phyloP scores from a whole-genome alignment of 2,888 invertebrate species.

The Leucophora obtusa region DNA sequence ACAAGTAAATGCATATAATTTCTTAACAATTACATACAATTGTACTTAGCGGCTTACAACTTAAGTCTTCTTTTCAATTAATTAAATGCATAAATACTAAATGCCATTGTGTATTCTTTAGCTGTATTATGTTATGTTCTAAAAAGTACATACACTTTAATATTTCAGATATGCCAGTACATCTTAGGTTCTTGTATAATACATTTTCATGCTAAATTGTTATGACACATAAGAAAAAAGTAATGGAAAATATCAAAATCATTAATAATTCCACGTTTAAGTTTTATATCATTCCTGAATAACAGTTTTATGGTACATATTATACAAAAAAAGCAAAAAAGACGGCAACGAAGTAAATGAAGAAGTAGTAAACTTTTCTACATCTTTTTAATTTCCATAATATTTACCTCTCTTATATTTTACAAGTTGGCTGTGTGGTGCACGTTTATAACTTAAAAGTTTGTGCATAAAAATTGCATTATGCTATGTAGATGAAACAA shows the following conservation, averaged over 20 bases:
- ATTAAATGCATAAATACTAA: neutral
- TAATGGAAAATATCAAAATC: neutral
- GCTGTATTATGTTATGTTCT: neutral
- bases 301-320: neutral
- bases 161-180: neutral
- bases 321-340: neutral
- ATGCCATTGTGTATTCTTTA: neutral
- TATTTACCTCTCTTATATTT: neutral
- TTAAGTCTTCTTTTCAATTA: slow-evolving; percentile 5
- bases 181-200: neutral
- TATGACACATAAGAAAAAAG: neutral
- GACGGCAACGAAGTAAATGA: neutral
- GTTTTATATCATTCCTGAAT: neutral
- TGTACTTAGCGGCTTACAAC: neutral
- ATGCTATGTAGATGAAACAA: neutral
- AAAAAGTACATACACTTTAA: neutral
- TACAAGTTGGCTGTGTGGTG: neutral
- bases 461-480: slow-evolving; percentile 5
- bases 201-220: slow-evolving; percentile 22
- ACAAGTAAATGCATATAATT: neutral
- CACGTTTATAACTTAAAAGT: slow-evolving; percentile 6
- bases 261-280: slow-evolving; percentile 29
- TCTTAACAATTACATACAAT: neutral
- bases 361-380: neutral
- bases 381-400: neutral